phyloP scores from a whole-genome alignment of 2,113 vertebrate genomes.

The Polyodon spathula region DNA sequence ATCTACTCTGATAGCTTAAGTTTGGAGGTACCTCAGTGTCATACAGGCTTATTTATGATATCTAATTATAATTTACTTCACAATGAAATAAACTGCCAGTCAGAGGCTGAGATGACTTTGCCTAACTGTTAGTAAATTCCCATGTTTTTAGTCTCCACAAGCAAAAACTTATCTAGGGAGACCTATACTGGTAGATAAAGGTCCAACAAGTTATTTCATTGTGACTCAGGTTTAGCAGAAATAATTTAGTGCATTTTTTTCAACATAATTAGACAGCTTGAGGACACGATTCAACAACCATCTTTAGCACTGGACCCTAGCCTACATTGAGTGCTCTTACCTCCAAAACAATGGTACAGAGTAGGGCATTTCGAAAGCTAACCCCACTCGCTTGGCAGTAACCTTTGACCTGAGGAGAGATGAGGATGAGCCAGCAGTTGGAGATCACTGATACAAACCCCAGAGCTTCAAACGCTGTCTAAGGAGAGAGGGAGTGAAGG shows the following conservation, averaged over 20 bases:
- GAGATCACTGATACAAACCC: conserved; percentile 61
- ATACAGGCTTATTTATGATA: neutral
- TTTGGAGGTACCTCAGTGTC: neutral
- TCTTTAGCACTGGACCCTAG: too few relatives aligned
- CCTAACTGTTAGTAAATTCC: too few relatives aligned
- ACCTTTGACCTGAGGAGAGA: conserved; percentile 49
- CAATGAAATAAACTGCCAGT: neutral
- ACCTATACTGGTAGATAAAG: neutral
- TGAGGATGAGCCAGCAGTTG: conserved; percentile 65
- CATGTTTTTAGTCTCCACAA: neutral
- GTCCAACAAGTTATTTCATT: too few relatives aligned
- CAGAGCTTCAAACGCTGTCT: conserved; percentile 61
- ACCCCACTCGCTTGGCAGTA: conserved; percentile 36
- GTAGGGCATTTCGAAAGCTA: conserved; percentile 35
- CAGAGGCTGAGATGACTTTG: neutral
- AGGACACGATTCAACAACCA: neutral
- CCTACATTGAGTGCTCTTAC: conserved; percentile 26
- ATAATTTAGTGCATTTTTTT: neutral
- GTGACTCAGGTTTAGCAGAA: too few relatives aligned
- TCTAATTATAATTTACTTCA: neutral
- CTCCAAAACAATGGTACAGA: conserved; percentile 52
- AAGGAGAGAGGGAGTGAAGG: neutral
- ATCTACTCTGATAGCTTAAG: neutral
- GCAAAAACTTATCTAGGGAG: neutral
- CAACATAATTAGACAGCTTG: neutral